Evolutionary conservation across 2,797 vertebrate genomes (phyloP), one percentile per base, ranked within the genome.

Genomic region (Xenentodon cancila): DNA sequence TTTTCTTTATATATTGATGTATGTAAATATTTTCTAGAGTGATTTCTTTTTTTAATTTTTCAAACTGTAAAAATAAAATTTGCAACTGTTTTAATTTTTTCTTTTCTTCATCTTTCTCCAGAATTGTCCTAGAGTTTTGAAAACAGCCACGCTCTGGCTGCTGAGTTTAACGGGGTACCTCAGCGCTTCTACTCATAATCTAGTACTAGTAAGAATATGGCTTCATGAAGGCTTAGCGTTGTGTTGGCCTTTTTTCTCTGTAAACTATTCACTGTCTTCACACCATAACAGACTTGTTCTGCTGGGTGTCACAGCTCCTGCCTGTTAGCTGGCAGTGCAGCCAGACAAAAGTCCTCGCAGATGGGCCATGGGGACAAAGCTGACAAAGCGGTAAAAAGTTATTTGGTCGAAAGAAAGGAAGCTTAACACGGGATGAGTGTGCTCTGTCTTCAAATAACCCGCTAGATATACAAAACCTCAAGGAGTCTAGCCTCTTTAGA

Each of bases 281-380:
- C 89, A 86, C 84, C 57, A 47, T 17, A 27, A 80, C 84, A 89
- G 83, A 89, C 72, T 82, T 89, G 88, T 85, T 82, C 81, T 81
- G 49, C 43, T 42, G 47, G 59, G 54, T 57, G 61, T 83, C 76
- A 60, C 84, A 83, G 63, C 62, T 79, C 42, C 51, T 4, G 63
- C 48, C 68, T 45, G 66, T 78, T 78, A 76, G 34, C 73, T 19
- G 67, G 46, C 58, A 17, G 52, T 16, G 49, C 74, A 79, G 44
- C 16, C 59, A 64, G 46, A 49, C 46, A 67, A 54, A 59, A 19
- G 64, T 32, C 64, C 34, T 53, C 59, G 71, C 77, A 81, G 80
- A 86, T 75, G 79, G 79, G 42, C 52, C 56, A 37, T 1, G 6
- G 51, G 44, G 55, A 68, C 56, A 53, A 59, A 59, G 53, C 17